Percentiles rank a stretch among this genome's conserved stretches.
Conservation (phyloP, 1,140 invertebrate genomes). For the Trachymyrmex cornetzi region DNA sequence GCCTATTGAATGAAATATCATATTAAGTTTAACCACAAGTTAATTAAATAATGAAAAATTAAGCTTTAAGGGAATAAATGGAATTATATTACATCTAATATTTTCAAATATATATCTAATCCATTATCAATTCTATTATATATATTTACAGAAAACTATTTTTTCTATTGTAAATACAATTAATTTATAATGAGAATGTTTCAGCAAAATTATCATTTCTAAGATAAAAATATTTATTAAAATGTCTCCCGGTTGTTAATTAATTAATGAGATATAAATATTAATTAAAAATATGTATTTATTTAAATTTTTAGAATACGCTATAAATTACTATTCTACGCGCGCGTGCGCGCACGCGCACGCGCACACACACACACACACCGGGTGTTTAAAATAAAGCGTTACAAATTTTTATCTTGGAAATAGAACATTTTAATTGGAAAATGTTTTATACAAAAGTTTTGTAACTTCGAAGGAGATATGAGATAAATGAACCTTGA, state of each 20-base stretch:
- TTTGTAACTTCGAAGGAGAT: no score
- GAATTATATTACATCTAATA: conserved; percentile 9
- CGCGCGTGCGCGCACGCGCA: no score
- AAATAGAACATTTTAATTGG: no score
- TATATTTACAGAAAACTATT: conserved; percentile 8
- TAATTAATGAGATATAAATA: conserved; percentile 15
- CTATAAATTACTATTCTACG: conserved; percentile 11
- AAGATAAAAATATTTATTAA: not conserved
- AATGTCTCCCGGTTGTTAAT: not conserved
- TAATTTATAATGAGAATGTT: conserved; percentile 21
- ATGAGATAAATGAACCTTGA: no score
- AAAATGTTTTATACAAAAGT: no score
- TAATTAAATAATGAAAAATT: no score
- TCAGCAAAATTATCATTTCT: conserved; percentile 18
- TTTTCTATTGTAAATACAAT: conserved; percentile 46
- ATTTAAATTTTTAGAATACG: not conserved
- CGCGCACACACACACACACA: no score
- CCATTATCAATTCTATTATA: not conserved
- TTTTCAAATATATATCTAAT: conserved; percentile 7
- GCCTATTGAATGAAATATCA: no score
- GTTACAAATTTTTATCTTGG: no score
- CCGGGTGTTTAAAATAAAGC: no score
- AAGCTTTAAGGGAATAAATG: not conserved
- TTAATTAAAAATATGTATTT: conserved; percentile 22
- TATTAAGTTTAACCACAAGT: no score